A percentile compares a stretch with the other conserved stretches of the same genome.
These are phyloP conservation scores for Sternotherus odoratus DNA, from an alignment of 2,797 vertebrate genomes.

Conservation along the genomic window DNA sequence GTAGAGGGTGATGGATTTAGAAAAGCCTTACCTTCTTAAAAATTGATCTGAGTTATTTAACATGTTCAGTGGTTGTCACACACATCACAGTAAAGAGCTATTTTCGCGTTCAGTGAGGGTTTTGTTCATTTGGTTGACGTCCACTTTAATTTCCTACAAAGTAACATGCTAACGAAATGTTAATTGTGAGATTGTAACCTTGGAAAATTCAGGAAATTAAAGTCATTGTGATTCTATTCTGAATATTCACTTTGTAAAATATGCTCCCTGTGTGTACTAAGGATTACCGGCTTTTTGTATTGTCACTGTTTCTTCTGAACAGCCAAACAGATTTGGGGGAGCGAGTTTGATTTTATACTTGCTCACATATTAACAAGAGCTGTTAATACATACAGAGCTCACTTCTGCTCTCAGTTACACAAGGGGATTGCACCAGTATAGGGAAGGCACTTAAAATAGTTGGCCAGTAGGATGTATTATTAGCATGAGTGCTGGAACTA, in stretches of 20 bases:
- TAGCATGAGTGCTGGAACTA: neutral
- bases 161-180: neutral
- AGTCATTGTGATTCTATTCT: neutral
- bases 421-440: neutral
- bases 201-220: neutral
- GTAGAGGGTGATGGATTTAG: neutral
- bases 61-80: neutral
- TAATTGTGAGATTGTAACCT: neutral
- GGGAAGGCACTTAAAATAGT: neutral
- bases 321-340: neutral
- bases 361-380: neutral
- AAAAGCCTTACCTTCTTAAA: neutral
- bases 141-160: neutral
- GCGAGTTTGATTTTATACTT: neutral
- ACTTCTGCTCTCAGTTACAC: neutral
- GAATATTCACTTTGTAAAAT: neutral
- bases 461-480: neutral
- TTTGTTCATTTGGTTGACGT: neutral
- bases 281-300: neutral
- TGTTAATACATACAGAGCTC: neutral
- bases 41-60: neutral
- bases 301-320: neutral
- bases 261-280: neutral
- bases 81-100: neutral
- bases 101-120: neutral